A percentile compares a stretch with the other conserved stretches of the same genome.
Conservation (phyloP, 1,140 invertebrate genomes). For the Lordiphosa mommai region DNA sequence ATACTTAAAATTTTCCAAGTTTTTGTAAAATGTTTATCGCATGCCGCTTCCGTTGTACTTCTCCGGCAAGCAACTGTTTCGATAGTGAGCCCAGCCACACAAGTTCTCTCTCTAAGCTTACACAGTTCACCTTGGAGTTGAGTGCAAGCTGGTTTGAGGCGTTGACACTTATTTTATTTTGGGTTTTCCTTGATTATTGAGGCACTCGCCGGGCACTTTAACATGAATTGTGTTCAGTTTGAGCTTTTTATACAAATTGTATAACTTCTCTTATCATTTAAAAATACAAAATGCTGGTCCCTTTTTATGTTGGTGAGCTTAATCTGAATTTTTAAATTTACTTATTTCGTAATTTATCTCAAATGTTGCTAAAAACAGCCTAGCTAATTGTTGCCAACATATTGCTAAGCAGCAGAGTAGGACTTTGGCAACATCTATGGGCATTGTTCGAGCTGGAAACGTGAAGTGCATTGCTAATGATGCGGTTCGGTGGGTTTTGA, state of each 20-base stretch:
- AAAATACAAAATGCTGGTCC: slow-evolving; percentile 40
- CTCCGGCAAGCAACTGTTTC: slow-evolving; percentile 1
- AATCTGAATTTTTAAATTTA: slow-evolving; percentile 21
- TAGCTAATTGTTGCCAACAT: too few species aligned
- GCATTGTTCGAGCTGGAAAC: slow-evolving; percentile 16
- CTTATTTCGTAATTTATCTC: slow-evolving; percentile 20
- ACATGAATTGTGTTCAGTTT: neutral
- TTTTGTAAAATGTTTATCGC: slow-evolving; percentile 40
- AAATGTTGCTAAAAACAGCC: slow-evolving; percentile 1
- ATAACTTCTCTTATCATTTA: slow-evolving; percentile 29
- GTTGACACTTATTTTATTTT: slow-evolving; percentile 32
- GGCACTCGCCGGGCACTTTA: slow-evolving; percentile 9
- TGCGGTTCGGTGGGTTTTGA: slow-evolving; percentile 56
- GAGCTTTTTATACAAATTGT: neutral
- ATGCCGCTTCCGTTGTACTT: slow-evolving; percentile 44
- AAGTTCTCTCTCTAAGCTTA: slow-evolving; percentile 15
- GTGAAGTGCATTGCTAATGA: slow-evolving; percentile 59
- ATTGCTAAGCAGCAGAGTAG: too few species aligned
- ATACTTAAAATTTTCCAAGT: slow-evolving; percentile 6
- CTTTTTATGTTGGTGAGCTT: slow-evolving; percentile 53
- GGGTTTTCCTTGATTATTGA: slow-evolving; percentile 38
- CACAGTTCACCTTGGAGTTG: slow-evolving; percentile 37
- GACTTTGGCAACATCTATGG: neutral
- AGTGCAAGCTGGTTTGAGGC: slow-evolving; percentile 28
- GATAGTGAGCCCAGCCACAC: slow-evolving; percentile 8